These are phyloP conservation scores for Cheilosia vulpina DNA, from an alignment of 2,888 invertebrate species.

Conservation along the genomic window DNA sequence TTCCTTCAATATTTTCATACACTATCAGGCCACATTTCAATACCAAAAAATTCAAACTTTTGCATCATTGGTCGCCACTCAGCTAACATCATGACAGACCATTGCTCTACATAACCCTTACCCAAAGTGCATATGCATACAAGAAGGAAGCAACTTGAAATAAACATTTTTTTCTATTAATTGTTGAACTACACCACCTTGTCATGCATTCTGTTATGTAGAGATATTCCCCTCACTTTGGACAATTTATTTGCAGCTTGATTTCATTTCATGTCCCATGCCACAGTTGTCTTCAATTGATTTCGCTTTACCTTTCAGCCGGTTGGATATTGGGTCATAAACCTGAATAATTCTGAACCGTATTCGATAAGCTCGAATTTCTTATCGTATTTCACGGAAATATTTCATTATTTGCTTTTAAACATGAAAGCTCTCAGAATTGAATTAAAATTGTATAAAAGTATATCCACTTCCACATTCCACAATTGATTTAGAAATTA, in stretches of 20 bases:
- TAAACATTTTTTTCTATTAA: not conserved
- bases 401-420: not conserved
- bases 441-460: not conserved
- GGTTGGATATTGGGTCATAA: constrained; percentile 11
- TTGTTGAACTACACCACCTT: not conserved
- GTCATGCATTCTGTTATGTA: not conserved
- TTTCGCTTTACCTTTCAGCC: not conserved
- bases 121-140: too few relatives aligned
- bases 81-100: too few relatives aligned
- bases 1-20: too few relatives aligned
- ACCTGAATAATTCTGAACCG: not conserved
- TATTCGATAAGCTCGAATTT: not conserved
- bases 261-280: not conserved
- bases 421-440: not conserved
- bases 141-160: too few relatives aligned
- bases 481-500: constrained; percentile 12
- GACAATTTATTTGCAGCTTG: not conserved
- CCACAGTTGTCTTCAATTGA: not conserved
- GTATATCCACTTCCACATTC: constrained; percentile 1
- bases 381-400: not conserved
- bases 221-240: too few relatives aligned
- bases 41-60: too few relatives aligned
- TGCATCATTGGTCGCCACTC: too few relatives aligned
- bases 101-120: too few relatives aligned
- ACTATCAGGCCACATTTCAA: too few relatives aligned